Evolutionary conservation across 2,888 invertebrate species (phyloP).

Genomic region (Polymixis lichenea): DNA sequence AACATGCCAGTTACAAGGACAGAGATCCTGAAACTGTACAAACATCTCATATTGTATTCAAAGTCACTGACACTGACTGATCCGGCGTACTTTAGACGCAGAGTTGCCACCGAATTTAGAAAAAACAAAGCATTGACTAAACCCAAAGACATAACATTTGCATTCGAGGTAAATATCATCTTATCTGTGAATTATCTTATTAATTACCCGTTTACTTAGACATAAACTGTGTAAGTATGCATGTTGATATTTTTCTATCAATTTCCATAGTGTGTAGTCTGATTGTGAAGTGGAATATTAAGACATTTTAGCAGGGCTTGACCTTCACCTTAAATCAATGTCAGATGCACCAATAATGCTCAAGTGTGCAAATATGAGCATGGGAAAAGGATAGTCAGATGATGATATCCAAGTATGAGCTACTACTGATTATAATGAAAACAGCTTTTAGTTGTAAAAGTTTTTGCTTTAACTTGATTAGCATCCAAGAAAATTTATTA

Average conservation of each 20-base stretch:
- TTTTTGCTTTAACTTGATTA: neutral
- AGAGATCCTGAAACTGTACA: conserved; percentile 94
- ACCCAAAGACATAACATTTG: conserved; percentile 79
- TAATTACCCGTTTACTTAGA: too few species aligned
- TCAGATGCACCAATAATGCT: conserved; percentile 5
- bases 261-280: neutral
- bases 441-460: neutral
- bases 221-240: too few species aligned
- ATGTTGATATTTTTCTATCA: neutral
- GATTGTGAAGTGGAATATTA: neutral
- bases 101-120: conserved; percentile 93
- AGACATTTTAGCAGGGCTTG: neutral
- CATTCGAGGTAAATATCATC: conserved; percentile 77
- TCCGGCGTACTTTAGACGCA: conserved; percentile 93
- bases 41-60: conserved; percentile 95
- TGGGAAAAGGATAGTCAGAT: too few species aligned
- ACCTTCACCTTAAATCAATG: conserved; percentile 22
- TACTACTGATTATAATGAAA: neutral
- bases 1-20: conserved; percentile 75
- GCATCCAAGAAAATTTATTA: neutral
- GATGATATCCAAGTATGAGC: neutral
- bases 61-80: conserved; percentile 94
- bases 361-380: too few species aligned
- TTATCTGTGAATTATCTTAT: neutral
- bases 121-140: conserved; percentile 90